Evolutionary conservation across 2,888 invertebrate genomes (phyloP).

Genomic region (Dynastes hyllus): DNA sequence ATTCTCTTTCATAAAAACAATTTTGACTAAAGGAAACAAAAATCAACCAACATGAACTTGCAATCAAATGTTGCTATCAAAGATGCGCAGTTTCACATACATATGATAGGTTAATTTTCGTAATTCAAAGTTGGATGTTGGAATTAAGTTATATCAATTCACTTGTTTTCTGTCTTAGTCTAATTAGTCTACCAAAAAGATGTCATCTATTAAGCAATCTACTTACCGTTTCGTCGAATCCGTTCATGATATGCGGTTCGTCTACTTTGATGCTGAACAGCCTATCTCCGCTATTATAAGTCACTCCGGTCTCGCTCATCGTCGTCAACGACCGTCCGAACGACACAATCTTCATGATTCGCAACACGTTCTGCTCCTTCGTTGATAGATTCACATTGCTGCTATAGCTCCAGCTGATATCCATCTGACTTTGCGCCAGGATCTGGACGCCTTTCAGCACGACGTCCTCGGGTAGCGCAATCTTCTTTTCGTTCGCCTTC

Average conservation of each 20-base stretch:
- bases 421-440: constrained; percentile 79
- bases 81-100: too few species aligned
- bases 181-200: too few species aligned
- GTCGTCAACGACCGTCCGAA: constrained; percentile 83
- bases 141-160: too few species aligned
- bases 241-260: constrained; percentile 49
- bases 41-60: too few species aligned
- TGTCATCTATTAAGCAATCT: not conserved
- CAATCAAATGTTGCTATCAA: too few species aligned
- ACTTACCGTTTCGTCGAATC: constrained; percentile 49
- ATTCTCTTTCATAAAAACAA: too few species aligned
- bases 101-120: too few species aligned
- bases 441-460: constrained; percentile 82
- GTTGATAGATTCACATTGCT: constrained; percentile 74
- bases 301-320: constrained; percentile 80
- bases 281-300: constrained; percentile 74
- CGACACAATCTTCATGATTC: constrained; percentile 84
- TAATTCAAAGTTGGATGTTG: too few species aligned
- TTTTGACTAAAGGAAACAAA: too few species aligned
- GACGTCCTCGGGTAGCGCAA: constrained; percentile 85
- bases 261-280: constrained; percentile 62
- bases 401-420: constrained; percentile 81
- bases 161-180: too few species aligned
- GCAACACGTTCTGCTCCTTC: constrained; percentile 83
- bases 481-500: constrained; percentile 74